These are phyloP conservation scores for Phallusia fumigata DNA, from an alignment of 23 tunicate genomes.

Conservation along the genomic window DNA sequence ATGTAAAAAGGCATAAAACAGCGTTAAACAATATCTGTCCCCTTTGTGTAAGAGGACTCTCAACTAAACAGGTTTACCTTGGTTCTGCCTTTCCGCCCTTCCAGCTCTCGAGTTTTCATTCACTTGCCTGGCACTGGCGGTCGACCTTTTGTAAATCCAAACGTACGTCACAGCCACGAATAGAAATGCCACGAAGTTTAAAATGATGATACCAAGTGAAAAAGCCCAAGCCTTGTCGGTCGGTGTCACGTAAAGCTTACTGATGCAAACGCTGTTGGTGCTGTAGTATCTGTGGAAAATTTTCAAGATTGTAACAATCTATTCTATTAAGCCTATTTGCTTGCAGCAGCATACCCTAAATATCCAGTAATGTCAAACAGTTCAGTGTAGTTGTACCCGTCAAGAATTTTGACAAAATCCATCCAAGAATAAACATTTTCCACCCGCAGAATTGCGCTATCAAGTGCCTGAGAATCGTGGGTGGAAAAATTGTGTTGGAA, in stretches of 20 bases:
- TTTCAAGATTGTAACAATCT: not conserved
- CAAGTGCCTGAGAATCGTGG: not conserved
- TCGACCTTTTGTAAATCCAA: not conserved
- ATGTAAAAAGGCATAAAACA: too few relatives aligned
- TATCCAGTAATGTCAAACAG: not conserved
- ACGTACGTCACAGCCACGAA: slow-evolving; percentile 7
- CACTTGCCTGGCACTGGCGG: not conserved
- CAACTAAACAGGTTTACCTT: not conserved
- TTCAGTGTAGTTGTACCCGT: not conserved
- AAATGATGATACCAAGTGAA: not conserved
- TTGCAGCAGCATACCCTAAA: not conserved
- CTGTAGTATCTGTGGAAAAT: slow-evolving; percentile 14
- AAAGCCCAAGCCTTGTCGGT: slow-evolving; percentile 11
- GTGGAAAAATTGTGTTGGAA: not conserved
- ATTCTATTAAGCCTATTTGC: not conserved
- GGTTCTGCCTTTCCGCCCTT: not conserved
- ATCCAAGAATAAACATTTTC: not conserved
- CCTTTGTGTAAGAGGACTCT: too few relatives aligned
- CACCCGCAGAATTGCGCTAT: not conserved
- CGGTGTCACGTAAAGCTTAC: slow-evolving; percentile 10
- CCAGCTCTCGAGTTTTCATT: not conserved
- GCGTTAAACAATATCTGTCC: too few relatives aligned
- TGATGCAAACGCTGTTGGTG: slow-evolving; percentile 26
- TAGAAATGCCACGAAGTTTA: slow-evolving; percentile 16
- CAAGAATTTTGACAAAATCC: not conserved